Conservation (phyloP, 2,797 vertebrate species). For the Tachyglossus aculeatus region DNA sequence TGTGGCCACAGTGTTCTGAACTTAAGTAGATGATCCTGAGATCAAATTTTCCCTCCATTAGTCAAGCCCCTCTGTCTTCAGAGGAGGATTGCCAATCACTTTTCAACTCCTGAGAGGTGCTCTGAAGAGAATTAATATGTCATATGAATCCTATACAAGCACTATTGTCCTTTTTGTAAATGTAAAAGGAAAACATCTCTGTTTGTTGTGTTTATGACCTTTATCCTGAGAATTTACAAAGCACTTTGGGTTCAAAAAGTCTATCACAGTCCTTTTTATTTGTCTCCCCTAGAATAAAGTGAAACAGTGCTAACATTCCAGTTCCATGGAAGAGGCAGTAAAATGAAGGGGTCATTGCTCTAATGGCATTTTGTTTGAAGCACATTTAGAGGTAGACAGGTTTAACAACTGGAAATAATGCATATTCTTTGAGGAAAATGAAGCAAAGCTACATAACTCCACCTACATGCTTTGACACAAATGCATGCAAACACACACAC, state of each 20-base stretch:
- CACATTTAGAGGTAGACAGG: no score
- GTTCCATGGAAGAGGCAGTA: no score
- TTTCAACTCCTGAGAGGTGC: not conserved
- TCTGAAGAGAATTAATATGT: not conserved
- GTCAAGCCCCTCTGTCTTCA: not conserved
- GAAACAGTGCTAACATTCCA: not conserved
- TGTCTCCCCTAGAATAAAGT: constrained; percentile 1
- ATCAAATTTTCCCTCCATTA: not conserved
- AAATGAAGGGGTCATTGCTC: no score
- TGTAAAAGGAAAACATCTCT: not conserved
- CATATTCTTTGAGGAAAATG: no score
- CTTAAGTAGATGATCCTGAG: not conserved
- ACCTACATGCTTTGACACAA: no score
- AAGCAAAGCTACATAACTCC: no score
- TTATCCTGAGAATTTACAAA: not conserved
- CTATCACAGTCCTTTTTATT: not conserved
- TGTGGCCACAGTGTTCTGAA: not conserved
- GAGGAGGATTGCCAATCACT: not conserved
- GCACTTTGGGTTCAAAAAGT: not conserved
- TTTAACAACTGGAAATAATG: no score
- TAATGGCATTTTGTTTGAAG: no score
- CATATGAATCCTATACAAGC: not conserved
- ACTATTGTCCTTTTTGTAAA: not conserved
- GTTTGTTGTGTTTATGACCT: not conserved
- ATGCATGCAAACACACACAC: no score